phyloP scores from a whole-genome alignment of 2,113 vertebrate species.

The Centropus bengalensis region DNA sequence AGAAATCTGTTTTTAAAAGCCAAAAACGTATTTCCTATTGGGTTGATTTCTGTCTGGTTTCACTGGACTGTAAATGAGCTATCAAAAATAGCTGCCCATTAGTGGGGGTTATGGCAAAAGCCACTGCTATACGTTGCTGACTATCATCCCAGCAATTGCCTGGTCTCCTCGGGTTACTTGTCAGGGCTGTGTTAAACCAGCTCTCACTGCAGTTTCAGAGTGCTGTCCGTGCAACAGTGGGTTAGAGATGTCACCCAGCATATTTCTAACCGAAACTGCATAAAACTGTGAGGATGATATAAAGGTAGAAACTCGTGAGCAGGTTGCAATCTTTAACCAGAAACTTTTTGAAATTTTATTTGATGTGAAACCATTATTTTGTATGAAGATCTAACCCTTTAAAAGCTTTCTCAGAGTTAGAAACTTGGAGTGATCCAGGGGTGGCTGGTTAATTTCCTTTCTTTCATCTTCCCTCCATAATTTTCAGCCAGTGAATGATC shows the following conservation, averaged over 20 bases:
- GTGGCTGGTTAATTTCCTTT: neutral
- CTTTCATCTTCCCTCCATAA: neutral
- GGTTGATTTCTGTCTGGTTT: neutral
- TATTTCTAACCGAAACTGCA: neutral
- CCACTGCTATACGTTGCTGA: neutral
- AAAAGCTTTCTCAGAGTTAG: neutral
- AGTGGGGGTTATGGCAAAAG: neutral
- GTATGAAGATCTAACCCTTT: neutral
- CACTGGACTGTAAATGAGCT: neutral
- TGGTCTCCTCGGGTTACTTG: neutral
- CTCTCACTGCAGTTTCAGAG: neutral
- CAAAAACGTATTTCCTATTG: neutral
- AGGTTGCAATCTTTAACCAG: neutral
- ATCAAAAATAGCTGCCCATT: neutral
- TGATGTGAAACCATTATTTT: neutral
- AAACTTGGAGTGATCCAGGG: neutral
- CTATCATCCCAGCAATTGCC: neutral
- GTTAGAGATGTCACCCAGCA: neutral
- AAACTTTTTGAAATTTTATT: neutral
- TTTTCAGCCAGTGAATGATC: neutral
- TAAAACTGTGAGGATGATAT: neutral
- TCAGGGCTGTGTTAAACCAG: neutral
- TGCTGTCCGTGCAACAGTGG: neutral
- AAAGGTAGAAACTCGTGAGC: neutral
- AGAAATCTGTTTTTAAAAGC: neutral